Evolutionary conservation across 64 coral and sea anemone species (phyloP).

Genomic region (Exaiptasia diaphana): DNA sequence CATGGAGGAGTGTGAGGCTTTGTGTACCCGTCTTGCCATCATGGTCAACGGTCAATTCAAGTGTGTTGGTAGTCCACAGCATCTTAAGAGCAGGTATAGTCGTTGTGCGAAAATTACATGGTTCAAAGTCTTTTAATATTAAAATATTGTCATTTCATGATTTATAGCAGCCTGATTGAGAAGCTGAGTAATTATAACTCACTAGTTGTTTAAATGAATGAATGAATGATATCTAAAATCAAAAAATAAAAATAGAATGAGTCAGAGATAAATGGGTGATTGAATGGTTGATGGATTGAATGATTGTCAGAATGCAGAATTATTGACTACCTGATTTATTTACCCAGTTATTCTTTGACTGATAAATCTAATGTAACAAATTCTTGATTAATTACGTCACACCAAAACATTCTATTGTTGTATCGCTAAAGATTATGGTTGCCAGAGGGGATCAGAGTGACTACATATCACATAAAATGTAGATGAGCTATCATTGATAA

Average conservation of each 20-base stretch:
- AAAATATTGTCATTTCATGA: too few relatives aligned
- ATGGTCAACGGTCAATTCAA: conserved; percentile 99
- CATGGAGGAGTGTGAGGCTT: conserved; percentile 97
- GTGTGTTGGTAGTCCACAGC: conserved; percentile 83
- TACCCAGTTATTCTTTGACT: too few relatives aligned
- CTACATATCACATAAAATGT: too few relatives aligned
- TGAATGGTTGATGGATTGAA: neutral
- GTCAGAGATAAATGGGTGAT: neutral
- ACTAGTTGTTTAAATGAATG: neutral
- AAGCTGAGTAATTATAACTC: neutral
- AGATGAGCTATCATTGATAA: neutral
- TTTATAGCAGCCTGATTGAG: too few relatives aligned
- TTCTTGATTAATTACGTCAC: too few relatives aligned
- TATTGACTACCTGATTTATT: too few relatives aligned
- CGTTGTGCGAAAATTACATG: neutral
- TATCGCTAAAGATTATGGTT: too few relatives aligned
- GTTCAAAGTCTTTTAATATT: neutral
- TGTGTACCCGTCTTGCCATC: conserved; percentile 89
- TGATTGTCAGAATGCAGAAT: too few relatives aligned
- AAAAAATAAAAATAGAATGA: neutral
- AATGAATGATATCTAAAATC: neutral
- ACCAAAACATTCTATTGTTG: too few relatives aligned
- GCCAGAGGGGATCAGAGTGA: too few relatives aligned
- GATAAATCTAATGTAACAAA: too few relatives aligned
- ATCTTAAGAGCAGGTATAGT: conserved; percentile 92